phyloP scores from a whole-genome alignment of 2,888 invertebrate species.

The Lomographa bimaculata region DNA sequence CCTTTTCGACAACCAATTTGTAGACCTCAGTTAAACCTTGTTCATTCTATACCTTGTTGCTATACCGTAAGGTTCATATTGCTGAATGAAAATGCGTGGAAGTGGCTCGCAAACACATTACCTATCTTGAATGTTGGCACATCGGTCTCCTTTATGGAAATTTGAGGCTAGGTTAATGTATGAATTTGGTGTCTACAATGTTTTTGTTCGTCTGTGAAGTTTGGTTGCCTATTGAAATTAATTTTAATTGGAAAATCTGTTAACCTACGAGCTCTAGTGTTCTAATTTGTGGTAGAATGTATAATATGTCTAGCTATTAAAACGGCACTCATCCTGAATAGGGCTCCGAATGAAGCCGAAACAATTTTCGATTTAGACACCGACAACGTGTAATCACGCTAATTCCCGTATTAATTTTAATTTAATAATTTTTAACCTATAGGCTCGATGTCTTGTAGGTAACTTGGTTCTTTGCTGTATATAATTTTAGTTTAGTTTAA shows the following conservation, averaged over 20 bases:
- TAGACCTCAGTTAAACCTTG: slow-evolving; percentile 38
- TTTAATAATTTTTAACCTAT: no score
- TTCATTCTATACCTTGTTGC: slow-evolving; percentile 8
- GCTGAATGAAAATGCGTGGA: slow-evolving; percentile 8
- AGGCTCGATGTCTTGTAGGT: no score
- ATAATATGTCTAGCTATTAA: no score
- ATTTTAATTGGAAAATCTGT: slow-evolving; percentile 3
- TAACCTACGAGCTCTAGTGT: no score
- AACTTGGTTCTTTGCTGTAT: no score
- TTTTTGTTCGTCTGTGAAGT: slow-evolving; percentile 19
- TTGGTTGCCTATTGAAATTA: slow-evolving; percentile 12
- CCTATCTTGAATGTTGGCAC: slow-evolving; percentile 43
- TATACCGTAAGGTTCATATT: slow-evolving; percentile 13
- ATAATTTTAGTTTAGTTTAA: no score
- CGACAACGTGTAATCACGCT: no score
- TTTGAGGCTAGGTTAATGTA: slow-evolving; percentile 28
- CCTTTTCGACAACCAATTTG: slow-evolving; percentile 50
- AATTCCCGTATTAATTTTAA: no score
- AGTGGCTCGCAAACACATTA: slow-evolving; percentile 60
- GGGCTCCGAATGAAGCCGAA: no score
- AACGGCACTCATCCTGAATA: no score
- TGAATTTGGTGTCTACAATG: slow-evolving; percentile 14
- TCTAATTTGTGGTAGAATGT: no score
- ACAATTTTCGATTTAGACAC: no score
- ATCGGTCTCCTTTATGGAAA: slow-evolving; percentile 40